These are phyloP conservation scores for Liasis olivaceus DNA, from an alignment of 2,797 vertebrate genomes.

Conservation along the genomic window DNA sequence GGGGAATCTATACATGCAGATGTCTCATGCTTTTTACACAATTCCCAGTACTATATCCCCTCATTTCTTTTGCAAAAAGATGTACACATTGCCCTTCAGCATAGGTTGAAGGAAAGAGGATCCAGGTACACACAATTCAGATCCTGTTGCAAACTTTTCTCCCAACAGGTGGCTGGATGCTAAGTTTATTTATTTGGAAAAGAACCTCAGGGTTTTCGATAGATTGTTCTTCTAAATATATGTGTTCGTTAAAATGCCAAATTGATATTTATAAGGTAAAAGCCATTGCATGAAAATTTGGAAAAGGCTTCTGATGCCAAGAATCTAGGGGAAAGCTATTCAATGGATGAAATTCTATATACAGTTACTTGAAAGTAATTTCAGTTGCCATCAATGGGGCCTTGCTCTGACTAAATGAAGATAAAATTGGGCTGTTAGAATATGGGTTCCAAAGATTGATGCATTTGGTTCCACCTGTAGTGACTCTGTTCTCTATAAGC, in stretches of 20 bases:
- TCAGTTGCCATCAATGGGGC: not conserved
- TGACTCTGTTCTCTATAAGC: not conserved
- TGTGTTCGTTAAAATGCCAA: not conserved
- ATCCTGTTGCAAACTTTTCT: not conserved
- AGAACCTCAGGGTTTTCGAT: not conserved
- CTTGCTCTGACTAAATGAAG: not conserved
- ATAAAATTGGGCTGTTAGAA: not conserved
- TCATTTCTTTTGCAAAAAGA: not conserved
- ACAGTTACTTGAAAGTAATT: not conserved
- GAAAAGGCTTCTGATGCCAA: not conserved
- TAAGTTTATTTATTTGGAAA: not conserved
- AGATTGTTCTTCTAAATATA: not conserved
- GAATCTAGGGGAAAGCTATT: not conserved
- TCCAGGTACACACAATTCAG: not conserved
- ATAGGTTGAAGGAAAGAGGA: not conserved
- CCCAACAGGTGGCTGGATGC: not conserved
- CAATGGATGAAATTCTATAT: not conserved
- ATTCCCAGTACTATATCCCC: not conserved
- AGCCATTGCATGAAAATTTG: not conserved
- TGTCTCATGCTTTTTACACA: not conserved
- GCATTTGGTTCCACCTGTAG: not conserved
- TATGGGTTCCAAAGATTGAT: not conserved
- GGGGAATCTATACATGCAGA: not conserved
- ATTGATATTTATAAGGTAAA: not conserved
- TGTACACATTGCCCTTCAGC: not conserved